A percentile compares a stretch with the other conserved stretches of the same genome.
Conservation (phyloP, 1,140 invertebrate species). For the Druon quercuslanigerum region DNA sequence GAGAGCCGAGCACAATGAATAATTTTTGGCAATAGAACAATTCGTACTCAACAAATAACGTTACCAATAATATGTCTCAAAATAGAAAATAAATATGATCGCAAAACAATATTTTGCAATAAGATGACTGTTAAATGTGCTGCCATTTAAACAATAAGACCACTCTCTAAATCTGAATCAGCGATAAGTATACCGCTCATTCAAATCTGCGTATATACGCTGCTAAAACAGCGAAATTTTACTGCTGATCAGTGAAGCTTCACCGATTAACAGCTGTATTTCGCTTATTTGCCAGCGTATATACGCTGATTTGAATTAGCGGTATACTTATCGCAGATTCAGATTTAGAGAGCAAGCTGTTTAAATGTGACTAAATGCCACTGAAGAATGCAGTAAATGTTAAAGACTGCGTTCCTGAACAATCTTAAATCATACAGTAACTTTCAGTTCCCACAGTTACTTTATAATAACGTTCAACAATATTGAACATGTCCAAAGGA, state of each 20-base stretch:
- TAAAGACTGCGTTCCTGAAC: not conserved
- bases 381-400: not conserved
- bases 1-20: constrained; percentile 1
- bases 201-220: too few species aligned
- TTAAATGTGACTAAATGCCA: not conserved
- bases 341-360: too few species aligned
- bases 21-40: not conserved
- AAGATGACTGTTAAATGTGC: not conserved
- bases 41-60: not conserved
- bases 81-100: too few species aligned
- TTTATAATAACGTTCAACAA: constrained; percentile 11
- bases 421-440: not conserved
- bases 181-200: too few species aligned
- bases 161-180: too few species aligned
- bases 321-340: too few species aligned
- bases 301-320: too few species aligned
- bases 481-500: not conserved
- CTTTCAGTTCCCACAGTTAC: not conserved
- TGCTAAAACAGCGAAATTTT: too few species aligned
- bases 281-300: too few species aligned
- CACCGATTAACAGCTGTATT: too few species aligned
- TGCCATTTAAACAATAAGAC: not conserved
- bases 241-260: too few species aligned
- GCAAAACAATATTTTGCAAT: too few species aligned
- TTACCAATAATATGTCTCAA: not conserved